Evolutionary conservation across 2,888 invertebrate species (phyloP).

Genomic region (Yponomeuta plumbellus): DNA sequence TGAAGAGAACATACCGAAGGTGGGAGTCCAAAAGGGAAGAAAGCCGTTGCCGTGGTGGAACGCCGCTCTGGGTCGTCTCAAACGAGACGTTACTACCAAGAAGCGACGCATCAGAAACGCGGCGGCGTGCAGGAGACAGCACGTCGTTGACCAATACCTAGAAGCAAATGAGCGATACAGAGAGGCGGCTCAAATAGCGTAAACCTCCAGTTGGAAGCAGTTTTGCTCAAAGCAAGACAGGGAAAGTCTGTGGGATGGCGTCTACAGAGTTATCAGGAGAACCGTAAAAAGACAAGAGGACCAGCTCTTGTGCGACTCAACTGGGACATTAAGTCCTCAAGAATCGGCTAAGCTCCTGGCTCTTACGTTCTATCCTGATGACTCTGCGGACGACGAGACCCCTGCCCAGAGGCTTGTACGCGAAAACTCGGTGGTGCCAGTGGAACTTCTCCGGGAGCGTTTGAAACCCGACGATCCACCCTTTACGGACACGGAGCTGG

Average conservation of each 20-base stretch:
- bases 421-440: no score
- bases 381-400: constrained; percentile 5
- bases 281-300: background rate
- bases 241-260: constrained; percentile 14
- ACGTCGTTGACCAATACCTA: constrained; percentile 13
- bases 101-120: constrained; percentile 17
- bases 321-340: background rate
- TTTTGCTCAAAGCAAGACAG: constrained; percentile 13
- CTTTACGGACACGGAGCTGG: no score
- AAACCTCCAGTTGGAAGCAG: constrained; percentile 12
- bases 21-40: background rate
- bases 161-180: constrained; percentile 8
- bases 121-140: background rate
- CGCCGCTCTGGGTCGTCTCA: constrained; percentile 6
- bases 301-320: background rate
- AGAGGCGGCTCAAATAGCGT: background rate
- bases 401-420: background rate
- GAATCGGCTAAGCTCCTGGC: constrained; percentile 13
- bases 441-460: constrained; percentile 5
- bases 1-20: background rate
- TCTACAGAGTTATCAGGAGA: constrained; percentile 12
- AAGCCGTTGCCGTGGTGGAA: constrained; percentile 17
- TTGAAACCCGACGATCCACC: no score
- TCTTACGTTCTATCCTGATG: no score
- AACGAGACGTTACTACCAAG: constrained; percentile 4